Evolutionary conservation across 2,888 invertebrate genomes (phyloP).

Genomic region (Ariolimax columbianus): DNA sequence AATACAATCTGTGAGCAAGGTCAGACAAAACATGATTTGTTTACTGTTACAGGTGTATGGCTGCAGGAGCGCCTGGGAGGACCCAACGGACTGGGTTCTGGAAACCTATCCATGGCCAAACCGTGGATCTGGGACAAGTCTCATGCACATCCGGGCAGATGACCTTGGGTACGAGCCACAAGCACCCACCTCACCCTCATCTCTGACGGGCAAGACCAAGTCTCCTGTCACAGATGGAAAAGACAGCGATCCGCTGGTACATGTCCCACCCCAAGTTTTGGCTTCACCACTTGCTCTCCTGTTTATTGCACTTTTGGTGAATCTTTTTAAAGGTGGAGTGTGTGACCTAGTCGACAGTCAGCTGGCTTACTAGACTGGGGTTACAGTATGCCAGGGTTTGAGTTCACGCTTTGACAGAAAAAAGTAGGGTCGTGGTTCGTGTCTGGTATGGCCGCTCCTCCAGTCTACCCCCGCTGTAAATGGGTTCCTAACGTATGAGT

Average conservation of each 20-base stretch:
- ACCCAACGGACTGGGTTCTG: slow-evolving; percentile 93
- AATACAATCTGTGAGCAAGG: neutral
- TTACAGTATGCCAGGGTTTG: too few relatives aligned
- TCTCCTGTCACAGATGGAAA: slow-evolving; percentile 80
- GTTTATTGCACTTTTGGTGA: too few relatives aligned
- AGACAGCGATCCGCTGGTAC: slow-evolving; percentile 91
- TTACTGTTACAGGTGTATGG: slow-evolving; percentile 78
- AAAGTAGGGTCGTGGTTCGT: too few relatives aligned
- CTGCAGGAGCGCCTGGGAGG: slow-evolving; percentile 90
- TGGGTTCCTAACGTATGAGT: too few relatives aligned
- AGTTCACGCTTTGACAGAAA: too few relatives aligned
- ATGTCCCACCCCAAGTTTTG: too few relatives aligned
- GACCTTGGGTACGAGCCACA: slow-evolving; percentile 91
- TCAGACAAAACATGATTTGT: neutral
- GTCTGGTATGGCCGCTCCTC: too few relatives aligned
- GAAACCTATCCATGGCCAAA: slow-evolving; percentile 93
- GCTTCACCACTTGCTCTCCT: too few relatives aligned
- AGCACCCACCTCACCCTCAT: slow-evolving; percentile 47
- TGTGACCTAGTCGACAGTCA: too few relatives aligned
- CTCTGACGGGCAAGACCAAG: slow-evolving; percentile 58
- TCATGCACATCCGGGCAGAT: slow-evolving; percentile 87
- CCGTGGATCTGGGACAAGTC: slow-evolving; percentile 70
- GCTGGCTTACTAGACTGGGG: too few relatives aligned
- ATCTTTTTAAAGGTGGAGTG: too few relatives aligned
- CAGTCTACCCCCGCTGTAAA: too few relatives aligned